These are phyloP conservation scores for Lepidocyrtinus sp. DNA, from an alignment of 2,888 invertebrate species.

Conservation along the genomic window DNA sequence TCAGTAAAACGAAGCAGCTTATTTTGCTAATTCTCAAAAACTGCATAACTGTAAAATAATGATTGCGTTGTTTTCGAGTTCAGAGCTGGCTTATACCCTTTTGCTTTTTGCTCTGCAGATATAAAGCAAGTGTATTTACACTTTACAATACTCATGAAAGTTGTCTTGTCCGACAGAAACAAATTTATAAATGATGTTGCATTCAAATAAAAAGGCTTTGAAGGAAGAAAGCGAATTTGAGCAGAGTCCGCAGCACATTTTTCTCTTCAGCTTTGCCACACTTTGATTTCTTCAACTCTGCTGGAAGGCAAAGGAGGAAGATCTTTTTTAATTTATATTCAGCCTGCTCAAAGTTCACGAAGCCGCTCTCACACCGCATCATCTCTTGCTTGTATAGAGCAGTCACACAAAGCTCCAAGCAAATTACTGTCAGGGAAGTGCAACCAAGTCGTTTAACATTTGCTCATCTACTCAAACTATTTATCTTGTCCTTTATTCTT, in stretches of 20 bases:
- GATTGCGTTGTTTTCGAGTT: too few species aligned
- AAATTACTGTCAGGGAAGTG: conserved; percentile 35
- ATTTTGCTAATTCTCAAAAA: too few species aligned
- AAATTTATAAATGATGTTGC: not conserved
- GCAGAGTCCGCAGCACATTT: not conserved
- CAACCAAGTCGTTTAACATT: conserved; percentile 29
- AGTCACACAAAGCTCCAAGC: conserved; percentile 20
- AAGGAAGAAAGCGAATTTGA: not conserved
- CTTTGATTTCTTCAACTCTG: conserved; percentile 8
- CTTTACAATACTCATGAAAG: not conserved
- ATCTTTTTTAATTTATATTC: conserved; percentile 32
- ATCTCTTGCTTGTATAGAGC: not conserved
- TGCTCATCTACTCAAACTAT: not conserved
- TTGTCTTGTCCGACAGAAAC: not conserved
- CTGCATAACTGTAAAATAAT: too few species aligned
- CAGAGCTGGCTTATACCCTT: too few species aligned
- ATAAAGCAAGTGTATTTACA: not conserved
- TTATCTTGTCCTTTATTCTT: not conserved
- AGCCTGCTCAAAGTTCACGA: conserved; percentile 23
- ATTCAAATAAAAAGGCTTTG: not conserved
- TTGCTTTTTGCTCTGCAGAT: too few species aligned
- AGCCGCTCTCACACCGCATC: conserved; percentile 16
- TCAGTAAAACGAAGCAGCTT: too few species aligned
- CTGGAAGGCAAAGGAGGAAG: conserved; percentile 35
- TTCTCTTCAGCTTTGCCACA: not conserved